Evolutionary conservation across 1,140 invertebrate species (phyloP).

Genomic region (Pseudobourletiella spinata): DNA sequence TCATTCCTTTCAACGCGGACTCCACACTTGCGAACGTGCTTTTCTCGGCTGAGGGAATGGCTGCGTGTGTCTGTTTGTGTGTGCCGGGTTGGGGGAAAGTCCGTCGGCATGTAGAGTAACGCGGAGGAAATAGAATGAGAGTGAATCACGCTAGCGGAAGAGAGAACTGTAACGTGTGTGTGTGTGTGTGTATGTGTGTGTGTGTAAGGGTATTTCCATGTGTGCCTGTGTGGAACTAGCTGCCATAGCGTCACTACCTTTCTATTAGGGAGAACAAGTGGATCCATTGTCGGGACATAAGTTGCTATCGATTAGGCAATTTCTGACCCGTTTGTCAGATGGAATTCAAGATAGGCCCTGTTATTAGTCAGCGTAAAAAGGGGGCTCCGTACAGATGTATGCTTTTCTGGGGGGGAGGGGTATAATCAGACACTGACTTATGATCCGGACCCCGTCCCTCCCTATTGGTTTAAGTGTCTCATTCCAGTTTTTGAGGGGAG

Average conservation of each 20-base stretch:
- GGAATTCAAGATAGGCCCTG: conserved; percentile 24
- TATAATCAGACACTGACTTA: conserved; percentile 27
- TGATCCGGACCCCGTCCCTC: neutral
- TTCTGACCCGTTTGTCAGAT: conserved; percentile 29
- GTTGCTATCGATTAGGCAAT: conserved; percentile 30
- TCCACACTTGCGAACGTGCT: no score
- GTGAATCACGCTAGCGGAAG: neutral
- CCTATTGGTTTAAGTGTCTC: neutral
- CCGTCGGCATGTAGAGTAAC: no score
- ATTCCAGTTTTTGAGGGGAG: neutral
- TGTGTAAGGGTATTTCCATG: no score
- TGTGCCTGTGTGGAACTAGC: no score
- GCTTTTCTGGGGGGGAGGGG: conserved; percentile 8
- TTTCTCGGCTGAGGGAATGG: no score
- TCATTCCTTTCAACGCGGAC: no score
- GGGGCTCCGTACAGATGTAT: no score
- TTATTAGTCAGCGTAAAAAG: conserved; percentile 7
- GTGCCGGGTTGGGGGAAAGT: no score
- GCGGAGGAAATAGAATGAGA: conserved; percentile 8
- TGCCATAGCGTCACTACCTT: no score
- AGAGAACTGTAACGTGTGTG: neutral
- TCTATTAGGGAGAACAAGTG: no score
- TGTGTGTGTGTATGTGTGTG: neutral
- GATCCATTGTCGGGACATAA: no score
- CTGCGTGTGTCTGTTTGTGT: no score